These are phyloP conservation scores for Solen grandis DNA, from an alignment of 1,140 invertebrate genomes.

Conservation along the genomic window DNA sequence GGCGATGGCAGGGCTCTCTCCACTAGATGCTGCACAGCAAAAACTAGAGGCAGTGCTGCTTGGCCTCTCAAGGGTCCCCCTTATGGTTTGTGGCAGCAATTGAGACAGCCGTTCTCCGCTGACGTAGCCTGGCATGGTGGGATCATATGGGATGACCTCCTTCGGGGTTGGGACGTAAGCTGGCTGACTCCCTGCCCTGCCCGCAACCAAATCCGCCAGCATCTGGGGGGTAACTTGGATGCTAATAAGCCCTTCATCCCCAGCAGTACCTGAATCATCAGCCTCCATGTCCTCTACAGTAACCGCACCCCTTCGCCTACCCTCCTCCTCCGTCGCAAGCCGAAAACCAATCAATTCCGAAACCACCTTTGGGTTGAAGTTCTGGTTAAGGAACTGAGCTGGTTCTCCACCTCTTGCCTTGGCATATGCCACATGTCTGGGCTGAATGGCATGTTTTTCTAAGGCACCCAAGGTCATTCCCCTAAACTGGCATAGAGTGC, in stretches of 20 bases:
- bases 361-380: neutral
- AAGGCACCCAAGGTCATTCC: neutral
- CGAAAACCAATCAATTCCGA: neutral
- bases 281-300: neutral
- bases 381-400: neutral
- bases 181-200: neutral
- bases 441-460: neutral
- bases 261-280: neutral
- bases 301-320: neutral
- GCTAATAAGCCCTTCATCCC: neutral
- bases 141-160: too few relatives aligned
- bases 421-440: neutral
- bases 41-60: too few relatives aligned
- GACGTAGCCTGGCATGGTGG: too few relatives aligned
- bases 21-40: too few relatives aligned
- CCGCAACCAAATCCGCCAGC: too few relatives aligned
- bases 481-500: neutral
- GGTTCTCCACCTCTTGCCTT: neutral
- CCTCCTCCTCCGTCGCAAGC: neutral
- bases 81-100: too few relatives aligned
- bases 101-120: too few relatives aligned
- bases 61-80: too few relatives aligned
- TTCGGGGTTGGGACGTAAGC: too few relatives aligned
- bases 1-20: too few relatives aligned
- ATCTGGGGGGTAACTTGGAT: too few relatives aligned